Conservation (phyloP, 2,797 vertebrate species). For the Peromyscus nudipes region DNA sequence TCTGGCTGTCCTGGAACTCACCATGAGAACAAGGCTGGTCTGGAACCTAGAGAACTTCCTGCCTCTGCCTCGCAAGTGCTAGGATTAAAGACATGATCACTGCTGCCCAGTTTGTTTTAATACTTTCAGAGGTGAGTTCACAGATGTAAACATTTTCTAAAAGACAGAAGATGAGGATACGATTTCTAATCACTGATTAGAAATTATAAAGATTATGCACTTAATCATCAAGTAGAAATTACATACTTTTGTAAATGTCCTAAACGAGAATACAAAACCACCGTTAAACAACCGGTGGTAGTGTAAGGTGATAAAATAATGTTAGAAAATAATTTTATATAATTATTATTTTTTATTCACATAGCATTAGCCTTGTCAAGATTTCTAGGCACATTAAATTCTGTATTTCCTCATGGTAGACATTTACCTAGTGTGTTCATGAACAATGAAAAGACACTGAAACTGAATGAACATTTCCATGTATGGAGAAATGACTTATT, state of each 20-base stretch:
- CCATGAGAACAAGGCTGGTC: neutral
- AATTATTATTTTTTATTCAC: neutral
- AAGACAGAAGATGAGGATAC: neutral
- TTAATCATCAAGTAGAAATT: neutral
- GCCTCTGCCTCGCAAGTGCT: neutral
- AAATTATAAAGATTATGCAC: neutral
- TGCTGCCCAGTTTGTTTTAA: neutral
- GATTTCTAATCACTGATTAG: neutral
- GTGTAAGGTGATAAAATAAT: neutral
- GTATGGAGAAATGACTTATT: neutral
- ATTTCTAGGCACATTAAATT: neutral
- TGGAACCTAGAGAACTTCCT: neutral
- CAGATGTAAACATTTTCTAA: slow-evolving; percentile 56
- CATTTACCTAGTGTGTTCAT: neutral
- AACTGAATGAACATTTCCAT: neutral
- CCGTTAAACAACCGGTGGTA: neutral
- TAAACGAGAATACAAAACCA: neutral
- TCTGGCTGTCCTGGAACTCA: neutral
- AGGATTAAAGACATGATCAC: neutral
- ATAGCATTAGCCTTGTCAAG: neutral
- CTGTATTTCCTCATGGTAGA: neutral
- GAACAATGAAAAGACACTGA: neutral
- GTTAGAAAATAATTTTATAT: slow-evolving; percentile 3
- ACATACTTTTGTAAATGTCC: neutral
- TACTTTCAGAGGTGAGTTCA: neutral